Evolutionary conservation across 2,113 vertebrate genomes (phyloP).

Genomic region (Macrotus californicus): DNA sequence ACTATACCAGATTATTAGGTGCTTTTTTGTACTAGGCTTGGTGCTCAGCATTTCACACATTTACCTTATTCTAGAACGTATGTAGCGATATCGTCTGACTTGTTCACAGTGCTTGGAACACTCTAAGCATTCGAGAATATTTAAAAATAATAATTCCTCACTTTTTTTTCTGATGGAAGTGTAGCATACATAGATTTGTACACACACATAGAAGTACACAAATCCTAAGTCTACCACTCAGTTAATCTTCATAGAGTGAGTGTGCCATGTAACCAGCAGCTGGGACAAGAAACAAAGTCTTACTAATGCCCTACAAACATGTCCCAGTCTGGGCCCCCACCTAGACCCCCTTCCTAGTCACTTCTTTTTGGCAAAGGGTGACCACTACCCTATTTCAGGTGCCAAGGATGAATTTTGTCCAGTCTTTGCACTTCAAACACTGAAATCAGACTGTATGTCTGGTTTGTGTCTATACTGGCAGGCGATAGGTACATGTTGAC

Average conservation of each 20-base stretch:
- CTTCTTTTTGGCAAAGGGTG: background rate
- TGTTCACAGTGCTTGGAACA: background rate
- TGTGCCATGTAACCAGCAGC: background rate
- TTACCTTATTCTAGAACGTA: background rate
- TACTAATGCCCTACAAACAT: background rate
- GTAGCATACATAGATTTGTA: background rate
- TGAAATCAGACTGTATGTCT: background rate
- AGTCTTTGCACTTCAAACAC: background rate
- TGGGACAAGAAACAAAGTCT: background rate
- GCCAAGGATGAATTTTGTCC: background rate
- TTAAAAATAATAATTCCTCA: background rate
- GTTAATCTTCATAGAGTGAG: background rate
- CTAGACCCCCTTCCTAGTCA: too few species aligned
- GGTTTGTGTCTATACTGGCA: background rate
- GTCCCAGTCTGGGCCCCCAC: background rate
- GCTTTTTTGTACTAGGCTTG: too few species aligned
- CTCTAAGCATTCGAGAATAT: background rate
- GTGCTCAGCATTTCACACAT: background rate
- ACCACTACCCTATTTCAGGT: background rate
- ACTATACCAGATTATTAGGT: background rate
- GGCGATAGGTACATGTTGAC: background rate
- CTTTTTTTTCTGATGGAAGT: background rate
- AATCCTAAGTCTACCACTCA: background rate
- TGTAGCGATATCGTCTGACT: background rate
- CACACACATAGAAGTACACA: background rate